A percentile compares a stretch with the other conserved stretches of the same genome.
These are phyloP conservation scores for Corapipo altera DNA, from an alignment of 2,113 vertebrate genomes.

Conservation along the genomic window DNA sequence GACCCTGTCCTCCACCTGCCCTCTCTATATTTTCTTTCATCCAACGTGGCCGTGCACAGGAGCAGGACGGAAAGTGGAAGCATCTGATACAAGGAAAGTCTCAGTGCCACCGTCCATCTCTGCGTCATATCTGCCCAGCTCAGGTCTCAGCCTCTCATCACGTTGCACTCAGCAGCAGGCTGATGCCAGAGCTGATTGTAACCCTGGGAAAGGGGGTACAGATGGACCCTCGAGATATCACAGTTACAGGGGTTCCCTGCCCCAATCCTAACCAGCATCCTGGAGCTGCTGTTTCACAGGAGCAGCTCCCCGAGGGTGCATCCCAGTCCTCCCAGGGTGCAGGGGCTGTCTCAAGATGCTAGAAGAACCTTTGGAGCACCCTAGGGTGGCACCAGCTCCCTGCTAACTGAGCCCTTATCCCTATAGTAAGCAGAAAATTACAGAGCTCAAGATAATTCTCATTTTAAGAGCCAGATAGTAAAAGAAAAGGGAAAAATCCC, in stretches of 20 bases:
- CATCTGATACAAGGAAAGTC: constrained; percentile 23
- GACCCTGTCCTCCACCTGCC: neutral
- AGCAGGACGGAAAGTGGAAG: neutral
- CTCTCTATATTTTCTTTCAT: constrained; percentile 49
- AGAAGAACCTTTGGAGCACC: neutral
- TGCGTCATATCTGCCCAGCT: constrained; percentile 11
- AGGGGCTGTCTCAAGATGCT: neutral
- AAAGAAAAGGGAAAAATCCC: neutral
- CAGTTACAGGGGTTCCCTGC: neutral
- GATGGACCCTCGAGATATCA: neutral
- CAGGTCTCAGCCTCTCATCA: constrained; percentile 33
- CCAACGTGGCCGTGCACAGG: neutral
- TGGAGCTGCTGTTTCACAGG: neutral
- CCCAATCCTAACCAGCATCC: neutral
- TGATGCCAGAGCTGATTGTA: neutral
- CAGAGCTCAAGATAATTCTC: neutral
- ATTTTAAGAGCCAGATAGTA: neutral
- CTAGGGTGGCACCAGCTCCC: neutral
- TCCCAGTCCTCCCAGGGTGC: neutral
- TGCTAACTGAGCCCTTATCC: neutral
- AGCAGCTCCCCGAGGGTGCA: neutral
- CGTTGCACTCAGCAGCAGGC: fast-evolving
- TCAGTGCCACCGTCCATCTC: neutral
- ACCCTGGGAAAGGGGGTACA: neutral
- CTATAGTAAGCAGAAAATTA: neutral